A percentile compares a stretch with the other conserved stretches of the same genome.
These are phyloP conservation scores for Drosophila pseudotakahashii DNA, from an alignment of 2,888 invertebrate genomes.

Conservation along the genomic window DNA sequence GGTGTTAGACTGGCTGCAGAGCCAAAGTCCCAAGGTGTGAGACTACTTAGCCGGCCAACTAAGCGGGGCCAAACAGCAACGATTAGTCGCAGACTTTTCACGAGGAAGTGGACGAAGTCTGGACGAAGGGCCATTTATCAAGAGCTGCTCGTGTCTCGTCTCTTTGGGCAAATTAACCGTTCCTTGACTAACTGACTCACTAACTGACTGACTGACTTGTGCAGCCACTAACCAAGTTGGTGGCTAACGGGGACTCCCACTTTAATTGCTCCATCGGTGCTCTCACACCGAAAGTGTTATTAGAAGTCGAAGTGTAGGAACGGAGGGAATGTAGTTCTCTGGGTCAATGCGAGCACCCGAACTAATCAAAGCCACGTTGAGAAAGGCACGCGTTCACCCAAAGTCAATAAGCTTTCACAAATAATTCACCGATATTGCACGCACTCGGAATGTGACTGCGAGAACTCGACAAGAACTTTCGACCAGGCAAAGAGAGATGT, in stretches of 20 bases:
- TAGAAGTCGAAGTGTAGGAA: conserved; percentile 22
- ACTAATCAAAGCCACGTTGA: conserved; percentile 63
- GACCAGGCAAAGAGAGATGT: conserved; percentile 18
- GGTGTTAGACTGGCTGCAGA: conserved; percentile 2
- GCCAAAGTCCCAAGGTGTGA: conserved; percentile 57
- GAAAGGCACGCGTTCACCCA: conserved; percentile 29
- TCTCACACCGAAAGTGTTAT: conserved; percentile 51
- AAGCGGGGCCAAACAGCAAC: conserved; percentile 54
- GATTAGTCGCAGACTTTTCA: conserved; percentile 62
- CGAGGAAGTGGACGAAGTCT: conserved; percentile 36
- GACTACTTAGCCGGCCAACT: conserved; percentile 72
- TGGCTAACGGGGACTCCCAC: conserved; percentile 50
- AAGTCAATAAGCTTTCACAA: conserved; percentile 60
- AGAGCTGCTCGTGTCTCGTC: conserved; percentile 70
- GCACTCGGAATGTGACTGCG: conserved; percentile 36
- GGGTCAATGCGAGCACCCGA: conserved; percentile 76
- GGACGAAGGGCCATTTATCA: conserved; percentile 71
- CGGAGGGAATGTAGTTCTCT: conserved; percentile 50
- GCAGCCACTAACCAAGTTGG: conserved; percentile 15
- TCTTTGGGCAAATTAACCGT: conserved; percentile 64
- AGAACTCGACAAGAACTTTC: conserved; percentile 37
- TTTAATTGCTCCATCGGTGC: conserved; percentile 69
- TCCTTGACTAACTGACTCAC: conserved; percentile 48
- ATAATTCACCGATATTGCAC: conserved; percentile 45
- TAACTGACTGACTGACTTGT: conserved; percentile 18